These are phyloP conservation scores for Poecilia wingei DNA, from an alignment of 2,797 vertebrate species.

Conservation along the genomic window DNA sequence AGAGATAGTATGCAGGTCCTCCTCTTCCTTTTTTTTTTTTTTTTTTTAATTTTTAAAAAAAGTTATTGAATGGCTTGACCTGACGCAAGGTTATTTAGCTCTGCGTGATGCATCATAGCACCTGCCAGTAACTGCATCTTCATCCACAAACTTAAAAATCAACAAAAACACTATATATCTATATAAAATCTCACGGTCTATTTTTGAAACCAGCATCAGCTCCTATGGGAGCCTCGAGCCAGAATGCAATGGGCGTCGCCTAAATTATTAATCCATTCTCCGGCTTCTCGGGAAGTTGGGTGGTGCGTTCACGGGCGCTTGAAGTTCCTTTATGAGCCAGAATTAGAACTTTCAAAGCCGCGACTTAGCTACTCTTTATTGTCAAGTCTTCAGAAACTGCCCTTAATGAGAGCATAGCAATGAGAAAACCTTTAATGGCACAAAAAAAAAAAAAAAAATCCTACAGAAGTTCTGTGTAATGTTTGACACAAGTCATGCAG, in stretches of 20 bases:
- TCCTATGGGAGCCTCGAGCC: background rate
- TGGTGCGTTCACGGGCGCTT: background rate
- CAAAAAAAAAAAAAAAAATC: background rate
- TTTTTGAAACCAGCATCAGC: background rate
- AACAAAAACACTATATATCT: too few species aligned
- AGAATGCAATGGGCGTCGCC: background rate
- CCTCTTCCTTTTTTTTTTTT: slow-evolving; percentile 80
- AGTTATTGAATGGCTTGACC: slow-evolving; percentile 49
- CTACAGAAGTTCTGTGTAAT: background rate
- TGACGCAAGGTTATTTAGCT: slow-evolving; percentile 13
- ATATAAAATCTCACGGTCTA: too few species aligned
- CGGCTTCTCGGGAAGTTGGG: background rate
- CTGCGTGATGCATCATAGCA: background rate
- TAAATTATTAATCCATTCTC: background rate
- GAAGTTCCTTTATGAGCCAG: background rate
- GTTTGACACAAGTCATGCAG: background rate
- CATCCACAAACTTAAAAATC: background rate
- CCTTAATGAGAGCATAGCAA: background rate
- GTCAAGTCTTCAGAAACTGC: background rate
- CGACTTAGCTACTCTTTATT: background rate
- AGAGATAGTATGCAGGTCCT: slow-evolving; percentile 78
- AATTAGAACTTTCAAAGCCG: background rate
- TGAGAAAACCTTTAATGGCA: background rate
- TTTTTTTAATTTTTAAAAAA: slow-evolving; percentile 25
- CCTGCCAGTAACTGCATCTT: background rate